Evolutionary conservation across 2,113 vertebrate genomes (phyloP), one percentile per base, ranked within the genome.

Genomic region (Myotis yumanensis): DNA sequence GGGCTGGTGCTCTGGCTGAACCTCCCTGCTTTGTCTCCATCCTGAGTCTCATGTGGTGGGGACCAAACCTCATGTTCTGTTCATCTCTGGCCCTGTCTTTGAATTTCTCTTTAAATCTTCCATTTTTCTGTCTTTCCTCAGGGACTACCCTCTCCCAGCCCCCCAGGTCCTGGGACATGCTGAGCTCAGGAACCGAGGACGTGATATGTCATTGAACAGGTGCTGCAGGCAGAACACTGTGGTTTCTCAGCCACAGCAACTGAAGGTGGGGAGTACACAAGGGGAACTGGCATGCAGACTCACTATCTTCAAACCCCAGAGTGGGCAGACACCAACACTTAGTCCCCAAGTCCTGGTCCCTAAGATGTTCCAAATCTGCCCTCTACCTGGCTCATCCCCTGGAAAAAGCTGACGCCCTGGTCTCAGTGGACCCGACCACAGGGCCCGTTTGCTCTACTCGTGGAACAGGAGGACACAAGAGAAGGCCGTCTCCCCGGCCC

Each of bases 11-110:
- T 88, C 52, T 28, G 89, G 90, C 83, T n/a, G n/a, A 59, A 62
- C 77, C 75, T 76, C n/a, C 92, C 86, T 57, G 97, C 95, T 97
- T 95, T 97, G 96, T 97, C 90, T 97, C 90, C 76, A 62, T 51
- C 57, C 86, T 4, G 43, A 73, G 72, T 40, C 66, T 85, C 57
- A 69, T 17, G 11, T 46, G 30, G 69, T 75, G 62, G 89, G 48
- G 52, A 77, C 89, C n/a, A 72, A 89, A 48, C 59, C 72, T 94
- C 48, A 59, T 3, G 80, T 64, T 69, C 93, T 92, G 48, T 52
- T 77, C 30, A 11, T 73, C 35, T 85, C 59, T 66, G 71, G 35
- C n/a, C n/a, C 43, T 62, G 62, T 91, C 76, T 43, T 11, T 37
- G 32, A 30, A 88, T 62, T 77, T 62, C 68, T 93, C 76, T 43